Conservation (phyloP, 2,888 invertebrate species). For the Monochamus alternatus region DNA sequence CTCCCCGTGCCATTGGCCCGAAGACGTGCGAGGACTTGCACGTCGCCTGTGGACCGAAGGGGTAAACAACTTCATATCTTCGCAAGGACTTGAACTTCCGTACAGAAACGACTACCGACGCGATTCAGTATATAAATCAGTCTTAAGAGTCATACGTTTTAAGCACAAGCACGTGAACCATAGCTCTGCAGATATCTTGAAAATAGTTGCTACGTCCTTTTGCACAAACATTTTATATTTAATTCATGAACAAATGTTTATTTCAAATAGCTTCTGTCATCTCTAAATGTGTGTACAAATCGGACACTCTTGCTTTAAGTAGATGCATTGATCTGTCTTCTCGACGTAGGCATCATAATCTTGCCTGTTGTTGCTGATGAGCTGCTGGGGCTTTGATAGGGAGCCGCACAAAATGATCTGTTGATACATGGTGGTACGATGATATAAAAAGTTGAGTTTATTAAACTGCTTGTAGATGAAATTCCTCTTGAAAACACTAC, state of each 20-base stretch:
- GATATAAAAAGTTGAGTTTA: slow-evolving; percentile 1
- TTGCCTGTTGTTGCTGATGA: slow-evolving; percentile 1
- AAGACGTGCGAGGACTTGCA: slow-evolving; percentile 23
- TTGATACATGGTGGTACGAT: not conserved
- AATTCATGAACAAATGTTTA: no score
- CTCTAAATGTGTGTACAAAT: no score
- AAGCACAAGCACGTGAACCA: not conserved
- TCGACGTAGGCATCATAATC: not conserved
- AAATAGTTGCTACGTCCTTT: no score
- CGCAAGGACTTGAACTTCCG: slow-evolving; percentile 34
- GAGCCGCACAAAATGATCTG: not conserved
- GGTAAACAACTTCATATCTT: slow-evolving; percentile 37
- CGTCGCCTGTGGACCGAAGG: slow-evolving; percentile 20
- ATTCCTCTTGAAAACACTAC: not conserved
- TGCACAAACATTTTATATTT: no score
- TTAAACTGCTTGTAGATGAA: not conserved
- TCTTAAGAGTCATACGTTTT: not conserved
- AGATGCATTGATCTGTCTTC: no score
- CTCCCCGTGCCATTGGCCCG: slow-evolving; percentile 15
- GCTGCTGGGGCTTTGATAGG: not conserved
- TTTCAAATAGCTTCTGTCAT: no score
- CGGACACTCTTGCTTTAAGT: no score
- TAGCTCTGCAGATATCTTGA: not conserved
- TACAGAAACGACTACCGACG: slow-evolving; percentile 16
- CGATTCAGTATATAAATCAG: slow-evolving; percentile 1